Evolutionary conservation across 2,797 vertebrate genomes (phyloP), one percentile per base, ranked within the genome.

Genomic region (Poeciliopsis turneri): DNA sequence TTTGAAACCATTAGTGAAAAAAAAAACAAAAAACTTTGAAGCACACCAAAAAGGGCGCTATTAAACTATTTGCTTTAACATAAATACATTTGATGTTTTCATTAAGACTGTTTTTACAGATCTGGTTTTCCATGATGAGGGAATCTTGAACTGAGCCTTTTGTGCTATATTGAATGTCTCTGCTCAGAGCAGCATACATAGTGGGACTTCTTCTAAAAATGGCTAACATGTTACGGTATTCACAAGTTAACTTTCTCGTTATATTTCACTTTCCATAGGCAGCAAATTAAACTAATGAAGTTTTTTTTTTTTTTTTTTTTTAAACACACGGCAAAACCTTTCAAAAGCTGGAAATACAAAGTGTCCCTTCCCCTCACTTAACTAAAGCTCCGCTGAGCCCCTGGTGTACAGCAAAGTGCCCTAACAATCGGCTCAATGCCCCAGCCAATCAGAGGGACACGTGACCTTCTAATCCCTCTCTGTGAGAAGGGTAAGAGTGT

Each of bases 401-500:
- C 94, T 93, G 95, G 94, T 95, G 95, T 96, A 96, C 93, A 95
- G 95, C 89, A 95, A 94, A 92, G 94, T 95, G 94, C 93, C 95
- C 94, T 93, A 95, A 95, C 96, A 97, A 97, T 97, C 96, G 95
- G 96, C 96, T 97, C 96, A 98, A 96, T 96, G 96, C 95, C 95
- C 93, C 92, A 95, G 94, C 96, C 96, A 97, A 98, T 97, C 96
- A 97, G 95, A 96, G 93, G 93, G 95, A 96, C 97, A 97, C 93
- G 94, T 97, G 96, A 96, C 96, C 96, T 94, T 92, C 94, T 98
- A 98, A 99, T 98, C 97, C 96, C 93, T 95, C 96, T 97, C 97
- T 97, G 95, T 96, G 94, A 95, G 95, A 94, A 94, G 95, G 94
- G 94, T 94, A 96, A 96, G 96, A 95, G 95, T 95, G 92, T 96